Conservation (phyloP, 2,888 invertebrate genomes). For the Dermolepida albohirtum region DNA sequence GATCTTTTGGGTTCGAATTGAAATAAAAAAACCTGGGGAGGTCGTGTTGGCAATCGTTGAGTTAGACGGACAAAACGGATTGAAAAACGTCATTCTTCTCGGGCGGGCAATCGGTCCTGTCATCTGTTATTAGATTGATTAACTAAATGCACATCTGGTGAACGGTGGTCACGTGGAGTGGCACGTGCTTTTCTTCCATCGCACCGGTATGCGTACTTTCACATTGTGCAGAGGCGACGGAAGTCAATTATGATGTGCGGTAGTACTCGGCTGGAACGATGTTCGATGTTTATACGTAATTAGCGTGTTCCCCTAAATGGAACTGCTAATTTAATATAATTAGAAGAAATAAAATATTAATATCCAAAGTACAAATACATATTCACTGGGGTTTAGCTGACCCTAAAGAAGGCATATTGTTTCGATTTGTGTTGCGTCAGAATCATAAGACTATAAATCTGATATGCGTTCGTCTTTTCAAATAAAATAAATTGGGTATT, state of each 20-base stretch:
- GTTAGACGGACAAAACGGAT: too few relatives aligned
- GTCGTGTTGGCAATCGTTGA: too few relatives aligned
- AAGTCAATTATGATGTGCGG: constrained; percentile 5
- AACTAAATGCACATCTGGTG: constrained; percentile 40
- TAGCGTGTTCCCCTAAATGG: constrained; percentile 9
- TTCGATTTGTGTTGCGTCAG: too few relatives aligned
- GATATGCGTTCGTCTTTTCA: too few relatives aligned
- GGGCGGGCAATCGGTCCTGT: constrained; percentile 1
- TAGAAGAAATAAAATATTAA: too few relatives aligned
- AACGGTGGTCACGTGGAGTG: constrained; percentile 29
- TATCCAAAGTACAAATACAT: too few relatives aligned
- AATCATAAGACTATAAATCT: too few relatives aligned
- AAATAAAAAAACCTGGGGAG: too few relatives aligned
- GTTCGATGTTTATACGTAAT: constrained; percentile 10
- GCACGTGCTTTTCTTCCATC: constrained; percentile 36
- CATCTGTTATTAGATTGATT: constrained; percentile 38
- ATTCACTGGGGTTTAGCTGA: too few relatives aligned
- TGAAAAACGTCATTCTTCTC: background rate
- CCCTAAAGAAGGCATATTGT: too few relatives aligned
- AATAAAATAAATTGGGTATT: too few relatives aligned
- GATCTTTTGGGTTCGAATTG: too few relatives aligned
- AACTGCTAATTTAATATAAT: background rate
- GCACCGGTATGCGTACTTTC: constrained; percentile 4
- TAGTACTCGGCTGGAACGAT: background rate
- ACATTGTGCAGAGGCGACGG: constrained; percentile 6